Evolutionary conservation across 2,888 invertebrate species (phyloP).

Genomic region (Scrobipalpa atriplicella): DNA sequence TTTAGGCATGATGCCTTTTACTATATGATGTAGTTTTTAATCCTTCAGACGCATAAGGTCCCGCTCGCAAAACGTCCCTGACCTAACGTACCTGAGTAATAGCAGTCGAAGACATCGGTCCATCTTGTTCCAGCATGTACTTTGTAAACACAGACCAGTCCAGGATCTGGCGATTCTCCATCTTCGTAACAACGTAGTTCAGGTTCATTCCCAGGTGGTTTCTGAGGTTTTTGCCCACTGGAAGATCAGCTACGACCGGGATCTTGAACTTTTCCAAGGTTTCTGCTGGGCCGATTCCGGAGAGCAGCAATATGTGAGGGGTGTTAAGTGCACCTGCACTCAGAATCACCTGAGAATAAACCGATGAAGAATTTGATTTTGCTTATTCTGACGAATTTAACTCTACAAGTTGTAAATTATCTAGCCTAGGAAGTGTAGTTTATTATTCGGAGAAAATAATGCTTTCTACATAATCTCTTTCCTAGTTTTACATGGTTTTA

Average conservation of each 20-base stretch:
- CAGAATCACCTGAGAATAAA: constrained; percentile 74
- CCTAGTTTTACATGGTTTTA: no score
- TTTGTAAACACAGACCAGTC: constrained; percentile 82
- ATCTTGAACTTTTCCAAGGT: constrained; percentile 77
- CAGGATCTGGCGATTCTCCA: constrained; percentile 73
- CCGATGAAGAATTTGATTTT: neutral
- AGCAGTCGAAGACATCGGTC: constrained; percentile 85
- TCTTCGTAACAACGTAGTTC: constrained; percentile 68
- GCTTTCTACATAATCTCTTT: no score
- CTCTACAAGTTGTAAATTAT: no score
- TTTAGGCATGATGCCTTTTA: no score
- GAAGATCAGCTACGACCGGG: constrained; percentile 81
- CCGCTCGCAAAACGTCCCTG: no score
- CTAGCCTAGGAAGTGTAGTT: no score
- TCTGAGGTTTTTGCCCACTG: constrained; percentile 84
- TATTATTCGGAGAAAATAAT: no score
- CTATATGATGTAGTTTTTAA: no score
- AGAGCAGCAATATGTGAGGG: constrained; percentile 84
- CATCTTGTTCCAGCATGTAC: constrained; percentile 78
- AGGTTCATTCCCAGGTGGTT: constrained; percentile 85
- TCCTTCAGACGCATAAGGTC: neutral
- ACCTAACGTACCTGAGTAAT: constrained; percentile 79
- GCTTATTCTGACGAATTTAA: no score
- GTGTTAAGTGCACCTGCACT: constrained; percentile 85
- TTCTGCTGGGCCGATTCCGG: constrained; percentile 84